Conservation (phyloP, 1,140 invertebrate species). For the Tetragonula clypearis region DNA sequence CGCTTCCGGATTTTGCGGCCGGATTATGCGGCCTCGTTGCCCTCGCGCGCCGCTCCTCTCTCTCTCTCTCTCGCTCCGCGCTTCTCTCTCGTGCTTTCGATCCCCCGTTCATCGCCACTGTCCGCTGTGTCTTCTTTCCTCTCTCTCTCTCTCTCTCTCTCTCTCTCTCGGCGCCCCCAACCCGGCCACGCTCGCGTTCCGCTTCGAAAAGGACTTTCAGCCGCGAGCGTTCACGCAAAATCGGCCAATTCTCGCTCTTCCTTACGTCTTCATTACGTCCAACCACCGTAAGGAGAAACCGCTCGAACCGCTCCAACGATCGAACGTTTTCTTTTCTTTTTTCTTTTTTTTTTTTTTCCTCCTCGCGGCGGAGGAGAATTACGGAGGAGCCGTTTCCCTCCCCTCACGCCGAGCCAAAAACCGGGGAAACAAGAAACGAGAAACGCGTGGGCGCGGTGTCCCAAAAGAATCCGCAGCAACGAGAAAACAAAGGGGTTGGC, state of each 20-base stretch:
- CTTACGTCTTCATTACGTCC: not conserved
- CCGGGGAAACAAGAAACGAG: not conserved
- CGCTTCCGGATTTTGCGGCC: constrained; percentile 79
- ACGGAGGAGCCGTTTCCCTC: too few species aligned
- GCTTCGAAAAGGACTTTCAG: constrained; percentile 59
- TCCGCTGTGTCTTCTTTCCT: not conserved
- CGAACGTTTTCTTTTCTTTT: too few species aligned
- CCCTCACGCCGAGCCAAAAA: too few species aligned
- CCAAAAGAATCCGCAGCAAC: constrained; percentile 11
- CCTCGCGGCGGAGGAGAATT: too few species aligned
- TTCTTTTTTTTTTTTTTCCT: too few species aligned
- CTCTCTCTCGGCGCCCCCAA: not conserved
- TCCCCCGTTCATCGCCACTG: not conserved
- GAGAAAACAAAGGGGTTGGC: constrained; percentile 43
- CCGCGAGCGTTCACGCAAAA: constrained; percentile 40
- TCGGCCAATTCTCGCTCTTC: constrained; percentile 15
- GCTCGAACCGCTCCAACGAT: too few species aligned
- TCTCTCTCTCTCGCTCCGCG: constrained; percentile 4
- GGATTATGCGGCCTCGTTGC: constrained; percentile 74
- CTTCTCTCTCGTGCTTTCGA: not conserved
- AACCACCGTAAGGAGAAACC: too few species aligned
- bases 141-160: constrained; percentile 12
- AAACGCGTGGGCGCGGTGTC: not conserved
- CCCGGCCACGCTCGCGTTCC: constrained; percentile 14
- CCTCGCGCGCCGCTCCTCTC: constrained; percentile 56